These are phyloP conservation scores for Telmatherina bonti DNA, from an alignment of 2,797 vertebrate species.

Conservation along the genomic window DNA sequence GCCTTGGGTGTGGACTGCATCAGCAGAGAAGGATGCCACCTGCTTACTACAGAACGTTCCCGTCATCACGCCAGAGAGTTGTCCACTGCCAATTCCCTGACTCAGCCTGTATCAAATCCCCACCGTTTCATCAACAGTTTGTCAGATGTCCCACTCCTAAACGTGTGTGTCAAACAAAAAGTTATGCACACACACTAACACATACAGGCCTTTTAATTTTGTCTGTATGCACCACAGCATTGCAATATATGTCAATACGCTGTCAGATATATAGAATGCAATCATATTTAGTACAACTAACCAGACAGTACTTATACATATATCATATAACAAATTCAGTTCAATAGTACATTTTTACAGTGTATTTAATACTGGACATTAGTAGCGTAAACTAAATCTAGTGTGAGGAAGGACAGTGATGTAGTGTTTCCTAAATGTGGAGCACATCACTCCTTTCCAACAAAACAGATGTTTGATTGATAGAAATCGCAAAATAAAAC, in stretches of 20 bases:
- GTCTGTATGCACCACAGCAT: conserved; percentile 64
- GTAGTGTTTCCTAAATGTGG: conserved; percentile 17
- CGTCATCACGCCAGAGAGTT: conserved; percentile 62
- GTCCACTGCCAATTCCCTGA: conserved; percentile 75
- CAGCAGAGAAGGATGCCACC: conserved; percentile 26
- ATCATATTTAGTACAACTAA: conserved; percentile 51
- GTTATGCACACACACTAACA: conserved; percentile 49
- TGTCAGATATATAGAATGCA: conserved; percentile 72
- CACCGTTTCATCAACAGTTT: conserved; percentile 51
- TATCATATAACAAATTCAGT: conserved; percentile 47
- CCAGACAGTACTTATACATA: conserved; percentile 36
- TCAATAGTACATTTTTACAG: conserved; percentile 22
- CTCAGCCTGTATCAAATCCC: conserved; percentile 51
- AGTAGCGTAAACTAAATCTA: conserved; percentile 46
- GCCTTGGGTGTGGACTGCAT: conserved; percentile 38
- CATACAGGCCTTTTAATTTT: conserved; percentile 11
- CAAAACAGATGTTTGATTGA: background rate
- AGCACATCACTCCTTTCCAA: background rate
- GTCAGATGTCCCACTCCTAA: conserved; percentile 47
- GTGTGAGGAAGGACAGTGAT: conserved; percentile 11
- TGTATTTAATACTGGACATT: conserved; percentile 46
- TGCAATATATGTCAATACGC: conserved; percentile 81
- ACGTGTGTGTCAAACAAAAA: conserved; percentile 59
- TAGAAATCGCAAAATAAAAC: background rate
- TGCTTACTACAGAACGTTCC: conserved; percentile 39